Evolutionary conservation across 1,140 invertebrate genomes (phyloP), one percentile per base, ranked within the genome.

Genomic region (Neodiprion pinetum): DNA sequence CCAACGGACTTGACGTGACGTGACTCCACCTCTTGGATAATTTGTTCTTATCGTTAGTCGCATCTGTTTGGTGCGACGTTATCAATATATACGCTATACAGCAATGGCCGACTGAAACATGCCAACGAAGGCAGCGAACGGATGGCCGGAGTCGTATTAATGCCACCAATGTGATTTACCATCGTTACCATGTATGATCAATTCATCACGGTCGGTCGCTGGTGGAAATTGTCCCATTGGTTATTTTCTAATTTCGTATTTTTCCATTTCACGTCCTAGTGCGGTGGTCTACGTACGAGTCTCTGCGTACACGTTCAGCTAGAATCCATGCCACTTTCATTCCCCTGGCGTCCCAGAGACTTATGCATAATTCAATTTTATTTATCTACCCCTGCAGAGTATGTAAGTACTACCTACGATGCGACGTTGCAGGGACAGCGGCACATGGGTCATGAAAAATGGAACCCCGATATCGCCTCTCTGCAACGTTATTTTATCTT

Each of bases 331-430:
- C 28, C 53, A 61, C 53, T 61, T 17, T 61, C 53, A 61, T 61
- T 61, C 53, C 28, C 53, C 53, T 61, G 53, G 53, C 53, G 28
- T 40, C 53, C 53, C 9, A 9, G 8, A 61, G 53, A 17, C 53
- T 61, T 9, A 61, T 61, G 53, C 53, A 61, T 61, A 61, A 61
- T 61, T 61, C 53, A 61, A 17, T 61, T 61, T 61, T 61, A 61
- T 61, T 61, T 61, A 61, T 61, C 53, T 17, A 61, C 53, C 53
- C n/a, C 53, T 12, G 11, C n/a, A 17, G 53, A 61, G 53, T 61
- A 61, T 61, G 9, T 14, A 17, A 61, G 53, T 5, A 14, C 11
- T 61, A 61, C 53, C 8, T 17, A 17, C 53, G 53, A 11, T 40
- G 28, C 28, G 1, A 40, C 5, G 28, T 5, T 40, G 28, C 28